phyloP scores from a whole-genome alignment of 2,888 invertebrate species.

The Diaprepes abbreviatus region DNA sequence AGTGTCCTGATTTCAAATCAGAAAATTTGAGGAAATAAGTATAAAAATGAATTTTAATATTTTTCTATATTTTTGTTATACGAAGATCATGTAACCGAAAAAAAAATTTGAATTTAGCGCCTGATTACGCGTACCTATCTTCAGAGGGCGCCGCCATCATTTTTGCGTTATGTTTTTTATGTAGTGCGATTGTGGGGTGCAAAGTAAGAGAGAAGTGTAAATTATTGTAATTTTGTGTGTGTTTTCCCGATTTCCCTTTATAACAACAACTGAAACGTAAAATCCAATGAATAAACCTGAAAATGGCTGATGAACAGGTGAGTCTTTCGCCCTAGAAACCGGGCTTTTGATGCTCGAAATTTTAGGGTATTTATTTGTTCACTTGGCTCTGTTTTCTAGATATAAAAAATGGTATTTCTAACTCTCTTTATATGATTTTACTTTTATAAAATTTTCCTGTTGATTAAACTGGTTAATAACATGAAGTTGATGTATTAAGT shows the following conservation, averaged over 20 bases:
- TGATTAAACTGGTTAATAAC: not conserved
- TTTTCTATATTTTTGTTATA: no score
- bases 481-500: constrained; percentile 9
- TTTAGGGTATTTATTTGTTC: not conserved
- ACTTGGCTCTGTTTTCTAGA: constrained; percentile 4
- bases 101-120: constrained; percentile 19
- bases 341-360: constrained; percentile 13
- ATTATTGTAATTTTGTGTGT: constrained; percentile 25
- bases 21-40: no score
- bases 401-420: constrained; percentile 7
- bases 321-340: constrained; percentile 5
- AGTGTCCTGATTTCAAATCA: no score
- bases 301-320: constrained; percentile 51
- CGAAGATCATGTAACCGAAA: no score
- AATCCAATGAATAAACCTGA: constrained; percentile 46
- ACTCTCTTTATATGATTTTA: not conserved
- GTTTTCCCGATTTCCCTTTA: constrained; percentile 21
- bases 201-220: constrained; percentile 25
- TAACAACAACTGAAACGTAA: constrained; percentile 8
- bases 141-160: constrained; percentile 39
- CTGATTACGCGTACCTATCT: constrained; percentile 5
- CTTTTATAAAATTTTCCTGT: not conserved
- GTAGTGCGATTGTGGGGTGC: constrained; percentile 35
- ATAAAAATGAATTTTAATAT: no score
- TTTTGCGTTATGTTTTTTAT: constrained; percentile 50